phyloP scores from a whole-genome alignment of 1,140 invertebrate species.

The Bombyx mandarina region DNA sequence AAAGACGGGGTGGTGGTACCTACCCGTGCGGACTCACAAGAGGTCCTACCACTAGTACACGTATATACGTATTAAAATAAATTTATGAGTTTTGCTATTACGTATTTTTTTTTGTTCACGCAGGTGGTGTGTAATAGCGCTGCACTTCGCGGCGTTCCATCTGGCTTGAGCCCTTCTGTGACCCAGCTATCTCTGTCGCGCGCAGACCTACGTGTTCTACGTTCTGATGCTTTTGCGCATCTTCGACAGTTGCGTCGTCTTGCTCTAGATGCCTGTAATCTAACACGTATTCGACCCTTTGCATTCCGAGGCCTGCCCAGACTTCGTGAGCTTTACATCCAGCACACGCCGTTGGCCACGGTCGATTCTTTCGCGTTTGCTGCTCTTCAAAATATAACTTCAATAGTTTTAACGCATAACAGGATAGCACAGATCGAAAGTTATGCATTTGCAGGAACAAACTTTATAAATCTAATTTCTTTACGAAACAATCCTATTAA shows the following conservation, averaged over 20 bases:
- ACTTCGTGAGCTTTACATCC: constrained; percentile 83
- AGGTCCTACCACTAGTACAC: too few relatives aligned
- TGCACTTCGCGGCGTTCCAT: constrained; percentile 82
- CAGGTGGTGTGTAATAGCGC: constrained; percentile 90
- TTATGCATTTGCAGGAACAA: constrained; percentile 86
- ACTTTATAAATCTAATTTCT: constrained; percentile 82
- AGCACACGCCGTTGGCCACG: constrained; percentile 82
- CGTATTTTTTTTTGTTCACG: constrained; percentile 14
- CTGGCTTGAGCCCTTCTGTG: constrained; percentile 79
- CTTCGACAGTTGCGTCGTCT: constrained; percentile 80
- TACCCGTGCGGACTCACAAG: too few relatives aligned
- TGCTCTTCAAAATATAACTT: constrained; percentile 83
- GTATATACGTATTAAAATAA: neutral
- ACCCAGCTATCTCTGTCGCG: constrained; percentile 86
- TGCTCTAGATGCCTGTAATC: constrained; percentile 85
- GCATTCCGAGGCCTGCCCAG: constrained; percentile 84
- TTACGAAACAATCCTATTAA: constrained; percentile 84
- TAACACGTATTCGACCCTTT: constrained; percentile 83
- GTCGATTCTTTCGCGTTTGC: constrained; percentile 86
- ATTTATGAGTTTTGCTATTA: neutral
- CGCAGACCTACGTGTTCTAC: constrained; percentile 83
- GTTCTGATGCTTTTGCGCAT: constrained; percentile 83
- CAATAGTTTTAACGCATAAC: constrained; percentile 83
- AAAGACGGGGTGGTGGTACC: too few relatives aligned
- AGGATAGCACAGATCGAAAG: constrained; percentile 83